phyloP scores from a whole-genome alignment of 2,113 vertebrate species.

The Echinops telfairi region DNA sequence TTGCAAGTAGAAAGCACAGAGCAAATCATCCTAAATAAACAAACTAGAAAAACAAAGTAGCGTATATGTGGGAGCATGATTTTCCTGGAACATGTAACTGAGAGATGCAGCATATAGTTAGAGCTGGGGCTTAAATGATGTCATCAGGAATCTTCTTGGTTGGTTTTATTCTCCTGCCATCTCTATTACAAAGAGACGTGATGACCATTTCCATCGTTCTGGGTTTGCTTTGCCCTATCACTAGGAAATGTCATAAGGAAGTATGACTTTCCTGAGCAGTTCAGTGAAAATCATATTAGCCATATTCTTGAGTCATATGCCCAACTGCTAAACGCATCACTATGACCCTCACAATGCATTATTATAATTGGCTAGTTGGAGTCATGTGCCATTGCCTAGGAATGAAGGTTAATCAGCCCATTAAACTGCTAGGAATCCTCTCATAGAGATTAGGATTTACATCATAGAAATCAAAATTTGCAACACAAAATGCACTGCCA shows the following conservation, averaged over 20 bases:
- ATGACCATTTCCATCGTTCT: neutral
- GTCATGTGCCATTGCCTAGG: neutral
- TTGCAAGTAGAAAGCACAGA: constrained; percentile 3
- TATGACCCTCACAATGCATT: neutral
- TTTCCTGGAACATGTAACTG: constrained; percentile 10
- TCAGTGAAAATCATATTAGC: neutral
- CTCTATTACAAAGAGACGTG: neutral
- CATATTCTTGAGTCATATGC: neutral
- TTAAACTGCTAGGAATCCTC: neutral
- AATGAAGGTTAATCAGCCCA: neutral
- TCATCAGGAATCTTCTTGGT: constrained; percentile 22
- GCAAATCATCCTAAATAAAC: constrained; percentile 38
- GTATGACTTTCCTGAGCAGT: neutral
- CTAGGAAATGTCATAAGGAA: neutral
- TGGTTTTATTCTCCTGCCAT: neutral
- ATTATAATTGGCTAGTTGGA: neutral
- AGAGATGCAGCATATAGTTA: neutral
- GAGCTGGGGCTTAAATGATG: no score
- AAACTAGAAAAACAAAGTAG: no score
- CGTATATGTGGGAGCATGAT: neutral
- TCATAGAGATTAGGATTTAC: no score
- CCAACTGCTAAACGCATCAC: constrained; percentile 3
- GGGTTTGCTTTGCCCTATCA: neutral
- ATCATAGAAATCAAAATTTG: no score
- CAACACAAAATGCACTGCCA: no score